phyloP scores from a whole-genome alignment of 1,140 invertebrate species.

The Conus ventricosus region DNA sequence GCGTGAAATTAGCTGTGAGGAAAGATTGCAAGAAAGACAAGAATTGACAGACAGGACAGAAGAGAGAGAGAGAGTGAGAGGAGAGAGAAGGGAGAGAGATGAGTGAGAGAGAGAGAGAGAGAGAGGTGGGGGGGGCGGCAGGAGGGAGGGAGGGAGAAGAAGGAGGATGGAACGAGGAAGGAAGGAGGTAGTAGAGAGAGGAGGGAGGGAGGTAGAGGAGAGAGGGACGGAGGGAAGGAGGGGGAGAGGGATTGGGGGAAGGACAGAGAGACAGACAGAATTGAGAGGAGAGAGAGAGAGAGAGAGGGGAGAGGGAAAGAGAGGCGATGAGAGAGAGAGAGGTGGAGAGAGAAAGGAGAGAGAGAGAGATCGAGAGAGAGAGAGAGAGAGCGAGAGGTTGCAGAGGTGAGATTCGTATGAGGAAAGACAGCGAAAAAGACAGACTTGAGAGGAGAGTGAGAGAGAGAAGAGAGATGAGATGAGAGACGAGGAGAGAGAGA shows the following conservation, averaged over 20 bases:
- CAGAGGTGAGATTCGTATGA: too few relatives aligned
- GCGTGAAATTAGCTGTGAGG: too few relatives aligned
- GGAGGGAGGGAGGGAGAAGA: background rate
- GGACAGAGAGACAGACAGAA: conserved; percentile 2
- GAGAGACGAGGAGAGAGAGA: too few relatives aligned
- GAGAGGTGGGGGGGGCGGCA: background rate
- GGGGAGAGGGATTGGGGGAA: background rate
- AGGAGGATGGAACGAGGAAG: background rate
- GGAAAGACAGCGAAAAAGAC: too few relatives aligned
- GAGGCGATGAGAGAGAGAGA: too few relatives aligned
- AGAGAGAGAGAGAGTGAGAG: background rate
- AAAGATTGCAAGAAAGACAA: background rate
- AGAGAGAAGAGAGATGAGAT: too few relatives aligned
- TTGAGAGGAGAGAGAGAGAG: background rate
- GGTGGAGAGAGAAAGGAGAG: too few relatives aligned
- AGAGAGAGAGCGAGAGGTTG: too few relatives aligned
- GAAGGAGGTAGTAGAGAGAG: background rate
- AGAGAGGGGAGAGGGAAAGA: too few relatives aligned
- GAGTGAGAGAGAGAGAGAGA: conserved; percentile 28
- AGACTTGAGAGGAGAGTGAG: too few relatives aligned
- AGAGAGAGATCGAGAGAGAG: too few relatives aligned
- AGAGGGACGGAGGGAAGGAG: background rate
- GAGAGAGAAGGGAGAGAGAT: conserved; percentile 28
- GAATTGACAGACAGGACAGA: background rate
- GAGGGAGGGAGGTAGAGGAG: background rate